Evolutionary conservation across 2,797 vertebrate genomes (phyloP).

Genomic region (Graptemys geographica): DNA sequence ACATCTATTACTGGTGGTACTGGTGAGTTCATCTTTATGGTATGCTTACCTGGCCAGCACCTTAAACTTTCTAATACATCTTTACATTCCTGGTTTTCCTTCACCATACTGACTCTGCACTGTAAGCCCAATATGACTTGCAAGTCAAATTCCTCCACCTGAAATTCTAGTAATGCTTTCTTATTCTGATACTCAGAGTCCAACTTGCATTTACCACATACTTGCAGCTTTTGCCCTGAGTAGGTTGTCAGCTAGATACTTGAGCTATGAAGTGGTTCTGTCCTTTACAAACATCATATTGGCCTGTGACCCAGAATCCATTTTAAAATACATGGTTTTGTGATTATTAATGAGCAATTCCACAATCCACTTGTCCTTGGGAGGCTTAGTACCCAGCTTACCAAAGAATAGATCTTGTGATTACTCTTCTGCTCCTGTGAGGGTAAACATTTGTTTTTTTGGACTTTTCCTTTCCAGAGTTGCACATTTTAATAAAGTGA

Average conservation of each 20-base stretch:
- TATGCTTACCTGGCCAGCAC: not conserved
- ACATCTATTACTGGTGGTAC: too few species aligned
- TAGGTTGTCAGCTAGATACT: not conserved
- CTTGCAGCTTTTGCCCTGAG: not conserved
- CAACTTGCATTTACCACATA: not conserved
- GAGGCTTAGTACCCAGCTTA: not conserved
- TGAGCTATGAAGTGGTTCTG: not conserved
- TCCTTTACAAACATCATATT: not conserved
- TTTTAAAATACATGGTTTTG: not conserved
- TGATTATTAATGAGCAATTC: not conserved
- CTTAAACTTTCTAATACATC: not conserved
- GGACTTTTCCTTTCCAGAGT: not conserved
- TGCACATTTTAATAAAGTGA: not conserved
- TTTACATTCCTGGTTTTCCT: not conserved
- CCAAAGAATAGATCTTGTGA: not conserved
- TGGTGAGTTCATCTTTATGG: not conserved
- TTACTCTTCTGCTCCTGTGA: not conserved
- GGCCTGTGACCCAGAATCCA: not conserved
- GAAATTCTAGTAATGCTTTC: not conserved
- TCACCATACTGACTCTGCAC: not conserved
- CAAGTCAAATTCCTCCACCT: not conserved
- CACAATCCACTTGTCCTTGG: not conserved
- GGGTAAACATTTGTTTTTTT: not conserved
- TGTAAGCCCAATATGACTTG: not conserved
- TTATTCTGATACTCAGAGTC: not conserved